Percentiles rank a stretch among this genome's conserved stretches.
These are phyloP conservation scores for Hepsetus odoe DNA, from an alignment of 2,113 vertebrate species.

Conservation along the genomic window DNA sequence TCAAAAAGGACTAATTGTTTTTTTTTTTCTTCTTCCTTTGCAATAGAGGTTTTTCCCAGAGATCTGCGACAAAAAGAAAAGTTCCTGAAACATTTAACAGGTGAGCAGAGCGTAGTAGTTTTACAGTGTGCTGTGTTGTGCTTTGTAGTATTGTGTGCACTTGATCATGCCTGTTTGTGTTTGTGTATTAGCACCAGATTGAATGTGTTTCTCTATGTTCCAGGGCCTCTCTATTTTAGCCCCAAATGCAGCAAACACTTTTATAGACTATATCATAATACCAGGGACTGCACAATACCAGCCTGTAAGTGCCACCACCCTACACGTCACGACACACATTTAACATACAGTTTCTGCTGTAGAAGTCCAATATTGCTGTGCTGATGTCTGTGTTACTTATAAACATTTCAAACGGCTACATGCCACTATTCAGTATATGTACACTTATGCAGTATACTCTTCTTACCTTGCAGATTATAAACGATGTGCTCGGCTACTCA, in stretches of 20 bases:
- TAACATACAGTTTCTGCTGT: background rate
- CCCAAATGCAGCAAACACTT: slow-evolving; percentile 94
- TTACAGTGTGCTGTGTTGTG: background rate
- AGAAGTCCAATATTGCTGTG: background rate
- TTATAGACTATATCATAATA: slow-evolving; percentile 89
- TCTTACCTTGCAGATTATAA: slow-evolving; percentile 82
- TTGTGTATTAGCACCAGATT: slow-evolving; percentile 1
- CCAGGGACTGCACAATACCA: slow-evolving; percentile 90
- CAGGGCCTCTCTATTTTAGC: slow-evolving; percentile 91
- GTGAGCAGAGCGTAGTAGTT: slow-evolving; percentile 63
- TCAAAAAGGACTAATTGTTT: background rate
- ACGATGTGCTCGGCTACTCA: slow-evolving; percentile 92
- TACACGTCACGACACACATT: slow-evolving; percentile 18
- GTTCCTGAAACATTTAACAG: slow-evolving; percentile 91
- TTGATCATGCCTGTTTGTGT: background rate
- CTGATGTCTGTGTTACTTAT: no score
- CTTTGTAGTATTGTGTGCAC: background rate
- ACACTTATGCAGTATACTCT: slow-evolving; percentile 30
- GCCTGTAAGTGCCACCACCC: slow-evolving; percentile 82
- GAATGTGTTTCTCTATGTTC: slow-evolving; percentile 48
- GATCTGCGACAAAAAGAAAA: slow-evolving; percentile 90
- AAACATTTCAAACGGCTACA: no score
- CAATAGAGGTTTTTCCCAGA: slow-evolving; percentile 83
- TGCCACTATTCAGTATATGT: background rate
- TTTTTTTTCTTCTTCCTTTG: background rate